phyloP scores from a whole-genome alignment of 2,113 vertebrate genomes.

The Caranx melampygus region DNA sequence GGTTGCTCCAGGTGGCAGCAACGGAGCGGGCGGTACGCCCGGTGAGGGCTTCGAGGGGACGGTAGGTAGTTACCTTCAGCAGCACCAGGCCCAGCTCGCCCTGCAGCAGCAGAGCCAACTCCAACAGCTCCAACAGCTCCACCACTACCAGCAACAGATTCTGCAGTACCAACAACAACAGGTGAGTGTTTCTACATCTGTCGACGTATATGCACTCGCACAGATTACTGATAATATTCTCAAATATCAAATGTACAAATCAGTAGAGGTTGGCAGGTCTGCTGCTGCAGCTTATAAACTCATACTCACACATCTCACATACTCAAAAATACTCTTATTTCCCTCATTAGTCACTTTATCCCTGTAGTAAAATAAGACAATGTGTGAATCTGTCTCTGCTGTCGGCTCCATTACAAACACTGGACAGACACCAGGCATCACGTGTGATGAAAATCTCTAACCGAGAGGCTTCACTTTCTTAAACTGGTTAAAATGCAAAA shows the following conservation, averaged over 20 bases:
- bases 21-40: conserved; percentile 69
- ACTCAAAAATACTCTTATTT: no score
- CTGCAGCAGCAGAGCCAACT: conserved; percentile 84
- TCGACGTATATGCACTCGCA: neutral
- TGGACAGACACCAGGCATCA: no score
- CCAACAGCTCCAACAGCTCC: conserved; percentile 83
- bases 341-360: no score
- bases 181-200: neutral
- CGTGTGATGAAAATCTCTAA: no score
- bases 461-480: neutral
- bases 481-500: neutral
- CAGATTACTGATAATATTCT: no score
- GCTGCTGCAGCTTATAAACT: no score
- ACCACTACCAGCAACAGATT: conserved; percentile 81
- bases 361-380: no score
- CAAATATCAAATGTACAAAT: no score
- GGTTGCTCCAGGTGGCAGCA: conserved; percentile 53
- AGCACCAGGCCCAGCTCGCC: conserved; percentile 79
- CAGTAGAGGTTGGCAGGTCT: no score
- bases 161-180: conserved; percentile 81
- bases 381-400: no score
- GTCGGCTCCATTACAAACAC: no score
- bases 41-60: conserved; percentile 78
- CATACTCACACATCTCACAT: no score
- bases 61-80: conserved; percentile 73